These are phyloP conservation scores for Tretioscincus oriximinensis DNA, from an alignment of 2,113 vertebrate genomes.

Conservation along the genomic window DNA sequence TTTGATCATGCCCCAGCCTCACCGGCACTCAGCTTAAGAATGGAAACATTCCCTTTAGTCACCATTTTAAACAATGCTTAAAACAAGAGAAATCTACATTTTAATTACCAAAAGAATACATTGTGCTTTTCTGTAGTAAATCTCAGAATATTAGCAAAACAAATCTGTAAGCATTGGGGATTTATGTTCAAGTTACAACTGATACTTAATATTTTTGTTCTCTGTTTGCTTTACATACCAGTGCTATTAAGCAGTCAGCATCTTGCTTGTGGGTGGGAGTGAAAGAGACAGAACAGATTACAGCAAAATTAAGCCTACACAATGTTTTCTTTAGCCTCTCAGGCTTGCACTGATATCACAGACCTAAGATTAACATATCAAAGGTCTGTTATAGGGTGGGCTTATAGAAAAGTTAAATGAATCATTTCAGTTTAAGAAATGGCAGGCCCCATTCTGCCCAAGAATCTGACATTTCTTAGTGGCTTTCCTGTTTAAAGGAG, in stretches of 20 bases:
- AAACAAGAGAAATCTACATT: constrained; percentile 38
- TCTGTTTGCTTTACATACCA: not conserved
- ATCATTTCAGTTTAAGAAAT: constrained; percentile 56
- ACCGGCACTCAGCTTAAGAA: constrained; percentile 53
- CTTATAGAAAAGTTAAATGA: constrained; percentile 53
- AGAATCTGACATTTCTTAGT: constrained; percentile 56
- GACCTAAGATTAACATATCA: constrained; percentile 43
- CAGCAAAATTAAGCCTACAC: constrained; percentile 38
- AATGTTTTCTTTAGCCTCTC: constrained; percentile 48
- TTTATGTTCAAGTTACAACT: constrained; percentile 24
- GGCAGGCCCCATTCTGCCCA: constrained; percentile 53
- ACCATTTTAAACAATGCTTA: constrained; percentile 37
- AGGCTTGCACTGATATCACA: constrained; percentile 63
- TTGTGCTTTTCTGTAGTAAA: constrained; percentile 57
- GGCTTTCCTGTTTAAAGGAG: constrained; percentile 59
- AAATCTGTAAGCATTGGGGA: constrained; percentile 51
- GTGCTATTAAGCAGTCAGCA: constrained; percentile 32
- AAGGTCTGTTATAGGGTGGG: constrained; percentile 31
- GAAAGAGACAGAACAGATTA: constrained; percentile 51
- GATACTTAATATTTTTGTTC: constrained; percentile 29
- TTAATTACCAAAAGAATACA: constrained; percentile 44
- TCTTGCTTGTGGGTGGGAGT: constrained; percentile 27
- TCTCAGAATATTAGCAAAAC: constrained; percentile 41
- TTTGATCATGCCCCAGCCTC: constrained; percentile 62
- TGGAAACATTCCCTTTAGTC: constrained; percentile 47